Percentiles rank a stretch among this genome's conserved stretches.
Evolutionary conservation across 2,888 invertebrate species (phyloP).

Genomic region (Agriopis marginaria): DNA sequence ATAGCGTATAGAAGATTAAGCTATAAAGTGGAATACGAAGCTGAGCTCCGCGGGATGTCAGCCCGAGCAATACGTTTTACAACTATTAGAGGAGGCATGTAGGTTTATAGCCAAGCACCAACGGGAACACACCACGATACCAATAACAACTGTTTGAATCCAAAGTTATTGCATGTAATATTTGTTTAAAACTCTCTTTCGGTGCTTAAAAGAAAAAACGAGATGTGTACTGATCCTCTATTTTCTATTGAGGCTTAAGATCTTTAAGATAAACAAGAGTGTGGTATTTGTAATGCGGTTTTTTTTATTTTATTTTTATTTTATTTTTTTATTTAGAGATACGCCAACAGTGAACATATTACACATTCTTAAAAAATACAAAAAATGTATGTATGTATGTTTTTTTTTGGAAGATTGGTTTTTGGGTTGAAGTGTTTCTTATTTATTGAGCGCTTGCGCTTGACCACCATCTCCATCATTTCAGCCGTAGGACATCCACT

Average conservation of each 20-base stretch:
- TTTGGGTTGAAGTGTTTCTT: neutral
- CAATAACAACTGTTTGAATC: slow-evolving; percentile 53
- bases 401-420: neutral
- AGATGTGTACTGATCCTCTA: slow-evolving; percentile 13
- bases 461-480: too few relatives aligned
- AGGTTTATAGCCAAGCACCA: slow-evolving; percentile 37
- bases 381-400: too few relatives aligned
- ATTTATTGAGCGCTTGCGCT: too few relatives aligned
- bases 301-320: too few relatives aligned
- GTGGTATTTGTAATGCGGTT: slow-evolving; percentile 10
- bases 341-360: too few relatives aligned
- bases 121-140: slow-evolving; percentile 55
- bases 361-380: too few relatives aligned
- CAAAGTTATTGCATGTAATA: slow-evolving; percentile 49
- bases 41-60: slow-evolving; percentile 77
- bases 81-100: slow-evolving; percentile 65
- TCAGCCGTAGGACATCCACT: too few relatives aligned
- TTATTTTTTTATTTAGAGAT: too few relatives aligned
- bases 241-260: slow-evolving; percentile 11
- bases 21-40: slow-evolving; percentile 78
- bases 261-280: slow-evolving; percentile 6
- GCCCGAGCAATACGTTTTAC: slow-evolving; percentile 73
- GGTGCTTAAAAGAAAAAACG: slow-evolving; percentile 40
- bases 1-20: slow-evolving; percentile 81
- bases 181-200: slow-evolving; percentile 48